Base-by-base conservation (phyloP, 2,797 vertebrate genomes). In the Anisognathus igniventris region DNA sequence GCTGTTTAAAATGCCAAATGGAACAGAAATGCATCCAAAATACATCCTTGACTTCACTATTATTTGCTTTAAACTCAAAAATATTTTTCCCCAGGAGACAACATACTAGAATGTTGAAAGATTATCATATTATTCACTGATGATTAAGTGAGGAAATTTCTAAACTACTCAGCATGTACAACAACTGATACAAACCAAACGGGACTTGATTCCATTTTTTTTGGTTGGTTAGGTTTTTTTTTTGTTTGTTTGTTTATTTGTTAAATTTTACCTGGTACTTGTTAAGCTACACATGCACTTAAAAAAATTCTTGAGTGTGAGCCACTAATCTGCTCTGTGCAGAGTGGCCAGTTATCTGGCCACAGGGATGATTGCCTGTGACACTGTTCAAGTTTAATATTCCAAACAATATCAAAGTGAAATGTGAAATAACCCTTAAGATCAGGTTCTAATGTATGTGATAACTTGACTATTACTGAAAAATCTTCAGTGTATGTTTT, bases 151-250 rank as follows among this genome's bases (percentile, higher is more conserved):
- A n/a, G 25, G 12, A 13, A 47, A 47, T 58, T 79, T 73, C 60
- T 61, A 16, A 65, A 47, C 60, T 54, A 44, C 16, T 39, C 9
- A 21, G 28, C 35, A 39, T 2, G 7, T 13, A 65, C 30, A 84
- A 47, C 19, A 77, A 50, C 37, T 25, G 33, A 65, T 27, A 37
- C 6, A 56, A 87, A 65, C 3, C 22, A 72, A 79, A 54, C 6
- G 19, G 18, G 7, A 3, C 1, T 12, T 30, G 30, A 31, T 4
- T 71, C 2, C 5, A 5, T 11, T 8, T 15, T 47, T 18, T 31
- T 14, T 14, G 4, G 2, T 37, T 44, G 14, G 4, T 19, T 31
- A 7, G 7, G 3, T 0, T 14, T 7, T 8, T 39, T 5, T 7
- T 9, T 19, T 45, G 13, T 42, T 13, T 16, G 0, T 14, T 7